Conservation (phyloP, 2,888 invertebrate species). For the Mythimna lalbum region DNA sequence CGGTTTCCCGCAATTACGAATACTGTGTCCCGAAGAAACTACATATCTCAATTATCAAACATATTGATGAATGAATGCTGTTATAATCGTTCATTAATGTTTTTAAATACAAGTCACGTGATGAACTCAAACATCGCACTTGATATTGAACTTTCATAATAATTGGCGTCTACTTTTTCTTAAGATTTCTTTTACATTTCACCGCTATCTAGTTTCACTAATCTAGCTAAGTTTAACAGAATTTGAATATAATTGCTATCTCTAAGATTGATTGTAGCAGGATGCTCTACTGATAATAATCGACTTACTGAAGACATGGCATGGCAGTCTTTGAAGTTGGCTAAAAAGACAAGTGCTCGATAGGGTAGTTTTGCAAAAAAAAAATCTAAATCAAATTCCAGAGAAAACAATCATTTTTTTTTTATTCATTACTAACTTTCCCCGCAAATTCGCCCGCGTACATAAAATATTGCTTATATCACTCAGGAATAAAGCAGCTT, state of each 20-base stretch:
- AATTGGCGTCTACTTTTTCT: slow-evolving; percentile 44
- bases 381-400: no score
- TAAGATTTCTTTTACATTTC: slow-evolving; percentile 50
- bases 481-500: no score
- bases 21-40: no score
- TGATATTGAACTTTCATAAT: slow-evolving; percentile 51
- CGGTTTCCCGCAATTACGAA: no score
- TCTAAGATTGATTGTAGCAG: not conserved
- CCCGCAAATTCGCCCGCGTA: no score
- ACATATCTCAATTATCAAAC: no score
- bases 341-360: no score
- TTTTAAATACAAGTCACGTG: slow-evolving; percentile 6
- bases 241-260: not conserved
- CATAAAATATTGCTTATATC: no score
- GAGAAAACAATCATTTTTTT: no score
- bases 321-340: no score
- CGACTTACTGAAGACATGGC: not conserved
- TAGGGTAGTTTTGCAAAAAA: no score
- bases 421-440: no score
- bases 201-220: slow-evolving; percentile 32
- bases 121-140: slow-evolving; percentile 15
- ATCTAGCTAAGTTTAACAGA: slow-evolving; percentile 7
- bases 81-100: slow-evolving; percentile 10
- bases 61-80: not conserved
- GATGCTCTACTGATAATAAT: not conserved